Base-by-base conservation (phyloP, 2,888 invertebrate genomes). In the Notocelia uddmanniana region DNA sequence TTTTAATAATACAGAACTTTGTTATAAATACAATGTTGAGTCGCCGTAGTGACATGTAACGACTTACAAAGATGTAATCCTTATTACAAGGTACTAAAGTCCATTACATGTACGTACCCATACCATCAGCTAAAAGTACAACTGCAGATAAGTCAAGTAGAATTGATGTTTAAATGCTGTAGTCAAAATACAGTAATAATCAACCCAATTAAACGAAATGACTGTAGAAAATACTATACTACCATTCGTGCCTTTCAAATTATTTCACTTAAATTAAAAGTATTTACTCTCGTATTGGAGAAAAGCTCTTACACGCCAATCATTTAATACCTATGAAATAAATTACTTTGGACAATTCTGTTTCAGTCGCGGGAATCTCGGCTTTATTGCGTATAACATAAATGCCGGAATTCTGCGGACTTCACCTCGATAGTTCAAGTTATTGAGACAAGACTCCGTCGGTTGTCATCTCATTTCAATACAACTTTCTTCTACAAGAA, bases 261-360 rank as follows among this genome's bases (percentile, higher is more conserved):
- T 55, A 23, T 34, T 54, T 19, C 26, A 58, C 34, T 69, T 58
- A 73, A 69, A 64, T 71, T 71, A 52, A 58, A 73, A 63, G 48
- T 73, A 58, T 68, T 37, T 55, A 54, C 63, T 64, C 59, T 21
- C 19, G 54, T 73, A 69, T 62, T 57, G 63, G 52, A 74, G 69
- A 72, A 58, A 76, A 73, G 66, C 69, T 68, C 63, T 66, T 66
- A 57, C 52, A 63, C 59, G 50, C 50, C 69, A 69, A 72, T 55
- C 54, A n/a, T 67, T 72, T 55, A 60, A 48, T 62, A 62, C 60
- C 62, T 72, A 72, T 60, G 54, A 55, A 72, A 72, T 68, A 68
- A 68, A 57, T 72, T 62, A 68, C 69, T 48, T 67, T 62, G 62
- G 72, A 72, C 67, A 72, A 31, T 37, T 62, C 62, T 48, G 37